Evolutionary conservation across 1,140 invertebrate species (phyloP), one percentile per base, ranked within the genome.

Genomic region (Nautilus pompilius): DNA sequence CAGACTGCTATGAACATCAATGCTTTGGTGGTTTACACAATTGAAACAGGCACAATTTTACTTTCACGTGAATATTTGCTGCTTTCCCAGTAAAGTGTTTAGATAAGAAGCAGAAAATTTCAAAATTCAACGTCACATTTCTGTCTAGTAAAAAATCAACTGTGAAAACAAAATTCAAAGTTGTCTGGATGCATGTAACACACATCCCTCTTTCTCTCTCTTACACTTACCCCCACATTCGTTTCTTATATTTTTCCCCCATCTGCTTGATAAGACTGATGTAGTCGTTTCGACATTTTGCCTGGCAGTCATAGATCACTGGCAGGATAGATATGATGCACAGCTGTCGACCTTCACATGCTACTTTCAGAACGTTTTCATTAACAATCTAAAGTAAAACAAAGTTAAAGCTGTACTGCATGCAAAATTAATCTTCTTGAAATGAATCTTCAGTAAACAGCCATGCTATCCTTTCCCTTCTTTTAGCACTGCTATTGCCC

Each of bases 281-380:
- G 82, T 97, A 99, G 4, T 87, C 84, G 80, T 98, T 97, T 70
- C 98, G 87, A 79, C 98, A 99, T 24, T 91, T 87, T 0, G 95
- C 87, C 79, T 99, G 93, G 81, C 98, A 99, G 82, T 99, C 97
- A 5, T 98, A 87, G 69, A 99, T 97, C 76, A 99, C 93, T 0
- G 98, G 98, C 55, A 99, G 81, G 8, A 99, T 88, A 2, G 96
- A 90, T 34, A 99, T 87, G 24, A 99, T 89, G 81, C 98, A 99
- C 3, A 99, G 84, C 28, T 93, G 91, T 77, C 91, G 90, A 51
- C 92, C 88, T 61, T 91, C 89, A 81, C 95, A 98, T 2, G 88
- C 85, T 3, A 87, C 85, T 65, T 89, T 90, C 65, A 98, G 85
- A 0, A 84, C 83, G 0, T 86, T 80, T 55, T 90, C 87, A 54